Percentiles rank a stretch among this genome's conserved stretches.
phyloP scores from a whole-genome alignment of 2,113 vertebrate genomes.

The Clarias gariepinus region DNA sequence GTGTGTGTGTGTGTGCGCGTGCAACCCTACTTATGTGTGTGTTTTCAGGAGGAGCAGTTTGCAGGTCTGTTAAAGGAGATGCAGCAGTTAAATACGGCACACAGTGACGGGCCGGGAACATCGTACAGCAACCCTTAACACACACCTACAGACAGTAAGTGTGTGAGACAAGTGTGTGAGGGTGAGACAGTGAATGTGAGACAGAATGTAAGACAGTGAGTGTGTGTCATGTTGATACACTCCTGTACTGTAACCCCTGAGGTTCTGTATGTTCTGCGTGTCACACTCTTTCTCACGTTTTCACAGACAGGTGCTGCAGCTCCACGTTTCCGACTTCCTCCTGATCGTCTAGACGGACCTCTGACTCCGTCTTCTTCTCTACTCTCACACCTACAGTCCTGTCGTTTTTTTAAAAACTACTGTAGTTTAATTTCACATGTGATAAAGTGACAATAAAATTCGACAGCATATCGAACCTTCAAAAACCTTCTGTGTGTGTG shows the following conservation, averaged over 20 bases:
- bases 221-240: background rate
- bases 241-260: background rate
- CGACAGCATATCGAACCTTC: no score
- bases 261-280: background rate
- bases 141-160: background rate
- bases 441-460: background rate
- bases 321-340: background rate
- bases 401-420: background rate
- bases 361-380: background rate
- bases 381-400: background rate
- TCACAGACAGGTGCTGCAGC: background rate
- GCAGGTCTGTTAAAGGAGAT: slow-evolving; percentile 67
- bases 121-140: slow-evolving; percentile 23
- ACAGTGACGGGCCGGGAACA: background rate
- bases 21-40: slow-evolving; percentile 5
- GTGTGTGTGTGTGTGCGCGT: slow-evolving; percentile 8
- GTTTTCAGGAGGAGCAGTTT: slow-evolving; percentile 74
- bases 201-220: background rate
- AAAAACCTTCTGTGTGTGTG: background rate
- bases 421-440: background rate
- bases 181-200: background rate
- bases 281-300: background rate
- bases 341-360: background rate
- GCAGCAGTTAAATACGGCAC: slow-evolving; percentile 54
- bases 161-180: background rate